Evolutionary conservation across 2,113 vertebrate species (phyloP).

Genomic region (Marmota flaviventris): DNA sequence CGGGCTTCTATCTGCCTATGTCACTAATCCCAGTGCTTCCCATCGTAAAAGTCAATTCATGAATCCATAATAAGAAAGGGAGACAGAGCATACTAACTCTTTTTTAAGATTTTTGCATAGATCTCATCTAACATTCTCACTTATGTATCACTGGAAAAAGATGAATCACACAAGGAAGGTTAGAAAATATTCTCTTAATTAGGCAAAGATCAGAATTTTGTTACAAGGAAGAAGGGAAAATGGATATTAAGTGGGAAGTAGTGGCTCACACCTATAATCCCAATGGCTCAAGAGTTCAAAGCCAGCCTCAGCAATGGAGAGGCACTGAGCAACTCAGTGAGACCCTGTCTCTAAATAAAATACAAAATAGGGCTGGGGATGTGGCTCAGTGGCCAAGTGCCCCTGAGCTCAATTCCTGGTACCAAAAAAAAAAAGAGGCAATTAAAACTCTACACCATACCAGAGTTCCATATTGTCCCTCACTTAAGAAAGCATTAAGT

Average conservation of each 20-base stretch:
- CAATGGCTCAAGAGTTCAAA: too few species aligned
- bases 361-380: too few species aligned
- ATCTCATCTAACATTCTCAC: neutral
- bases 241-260: neutral
- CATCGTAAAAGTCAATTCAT: neutral
- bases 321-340: too few species aligned
- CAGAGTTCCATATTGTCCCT: neutral
- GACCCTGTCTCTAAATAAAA: too few species aligned
- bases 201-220: neutral
- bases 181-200: neutral
- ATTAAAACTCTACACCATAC: neutral
- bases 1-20: neutral
- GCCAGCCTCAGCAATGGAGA: too few species aligned
- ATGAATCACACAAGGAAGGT: neutral
- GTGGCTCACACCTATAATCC: too few species aligned
- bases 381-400: too few species aligned
- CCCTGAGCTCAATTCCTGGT: too few species aligned
- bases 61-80: neutral
- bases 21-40: neutral
- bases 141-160: neutral
- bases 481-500: neutral
- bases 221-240: conserved; percentile 12
- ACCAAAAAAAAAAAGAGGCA: too few species aligned
- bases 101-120: neutral
- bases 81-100: neutral